Evolutionary conservation across 2,113 vertebrate genomes (phyloP).

Genomic region (Pomatostomus ruficeps): DNA sequence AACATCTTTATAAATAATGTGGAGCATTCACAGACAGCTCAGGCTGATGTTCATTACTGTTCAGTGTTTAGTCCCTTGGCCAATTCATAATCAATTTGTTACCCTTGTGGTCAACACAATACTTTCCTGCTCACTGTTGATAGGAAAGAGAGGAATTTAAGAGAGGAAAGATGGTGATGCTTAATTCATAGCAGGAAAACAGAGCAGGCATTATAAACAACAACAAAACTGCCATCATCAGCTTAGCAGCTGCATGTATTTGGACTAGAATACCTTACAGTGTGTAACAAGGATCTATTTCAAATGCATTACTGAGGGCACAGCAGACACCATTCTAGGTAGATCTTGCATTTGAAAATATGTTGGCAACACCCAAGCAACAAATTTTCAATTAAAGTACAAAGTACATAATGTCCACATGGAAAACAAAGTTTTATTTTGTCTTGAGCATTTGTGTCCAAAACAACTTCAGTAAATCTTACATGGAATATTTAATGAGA

Average conservation of each 20-base stretch:
- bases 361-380: background rate
- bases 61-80: background rate
- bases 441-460: background rate
- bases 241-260: background rate
- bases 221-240: background rate
- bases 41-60: background rate
- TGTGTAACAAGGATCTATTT: background rate
- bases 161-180: background rate
- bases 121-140: background rate
- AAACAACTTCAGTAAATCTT: background rate
- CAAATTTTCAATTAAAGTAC: background rate
- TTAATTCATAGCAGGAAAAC: background rate
- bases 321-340: background rate
- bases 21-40: background rate
- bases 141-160: background rate
- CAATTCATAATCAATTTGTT: background rate
- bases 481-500: background rate
- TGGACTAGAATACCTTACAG: background rate
- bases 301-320: background rate
- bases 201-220: background rate
- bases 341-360: background rate
- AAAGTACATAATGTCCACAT: background rate
- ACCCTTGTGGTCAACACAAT: background rate
- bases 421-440: background rate
- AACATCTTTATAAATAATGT: background rate